Evolutionary conservation across 2,888 invertebrate species (phyloP).

Genomic region (Lutraria lutraria): DNA sequence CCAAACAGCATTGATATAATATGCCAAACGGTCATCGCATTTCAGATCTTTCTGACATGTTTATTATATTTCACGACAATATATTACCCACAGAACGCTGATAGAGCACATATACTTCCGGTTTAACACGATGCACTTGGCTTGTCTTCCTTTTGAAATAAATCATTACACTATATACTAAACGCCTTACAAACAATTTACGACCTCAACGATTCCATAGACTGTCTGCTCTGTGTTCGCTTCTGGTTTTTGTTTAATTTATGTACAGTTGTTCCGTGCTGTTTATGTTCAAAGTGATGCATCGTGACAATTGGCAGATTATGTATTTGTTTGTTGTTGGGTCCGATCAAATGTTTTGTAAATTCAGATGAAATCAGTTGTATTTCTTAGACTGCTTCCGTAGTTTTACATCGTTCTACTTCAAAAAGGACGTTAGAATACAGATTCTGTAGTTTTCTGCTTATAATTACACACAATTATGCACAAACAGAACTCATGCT

Average conservation of each 20-base stretch:
- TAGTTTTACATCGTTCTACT: too few species aligned
- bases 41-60: neutral
- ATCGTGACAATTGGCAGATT: too few species aligned
- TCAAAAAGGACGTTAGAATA: too few species aligned
- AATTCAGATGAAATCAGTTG: too few species aligned
- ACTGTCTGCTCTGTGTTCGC: neutral
- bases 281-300: too few species aligned
- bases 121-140: conserved; percentile 9
- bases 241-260: neutral
- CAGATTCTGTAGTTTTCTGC: too few species aligned
- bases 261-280: too few species aligned
- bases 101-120: conserved; percentile 8
- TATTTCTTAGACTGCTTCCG: too few species aligned
- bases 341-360: too few species aligned
- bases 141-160: conserved; percentile 20
- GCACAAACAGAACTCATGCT: too few species aligned
- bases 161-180: neutral
- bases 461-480: too few species aligned
- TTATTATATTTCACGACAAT: conserved; percentile 4
- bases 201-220: neutral
- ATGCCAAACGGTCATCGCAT: conserved; percentile 10
- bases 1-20: neutral
- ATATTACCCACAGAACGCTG: conserved; percentile 2
- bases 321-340: too few species aligned
- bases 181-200: conserved; percentile 11